Evolutionary conservation across 2,888 invertebrate species (phyloP).

Genomic region (Perizoma affinitatum): DNA sequence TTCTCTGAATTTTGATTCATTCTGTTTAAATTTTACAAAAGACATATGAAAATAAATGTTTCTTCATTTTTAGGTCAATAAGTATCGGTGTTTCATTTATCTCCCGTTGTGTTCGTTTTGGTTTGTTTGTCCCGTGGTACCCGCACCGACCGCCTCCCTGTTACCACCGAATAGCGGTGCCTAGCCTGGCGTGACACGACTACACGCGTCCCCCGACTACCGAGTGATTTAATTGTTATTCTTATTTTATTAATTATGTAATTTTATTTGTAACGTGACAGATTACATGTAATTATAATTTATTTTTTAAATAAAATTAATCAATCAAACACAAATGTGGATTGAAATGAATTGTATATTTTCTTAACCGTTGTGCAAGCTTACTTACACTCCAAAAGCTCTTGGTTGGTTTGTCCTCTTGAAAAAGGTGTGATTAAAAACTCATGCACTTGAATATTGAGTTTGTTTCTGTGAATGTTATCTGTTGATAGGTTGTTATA

Average conservation of each 20-base stretch:
- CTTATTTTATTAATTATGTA: conserved; percentile 41
- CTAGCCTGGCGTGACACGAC: neutral
- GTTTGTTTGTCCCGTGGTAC: conserved; percentile 5
- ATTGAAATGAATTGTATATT: conserved; percentile 38
- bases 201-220: conserved; percentile 31
- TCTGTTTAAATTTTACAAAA: conserved; percentile 86
- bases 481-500: conserved; percentile 23
- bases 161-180: neutral
- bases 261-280: conserved; percentile 41
- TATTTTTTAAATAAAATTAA: conserved; percentile 40
- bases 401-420: neutral
- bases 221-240: conserved; percentile 41
- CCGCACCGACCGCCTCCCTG: conserved; percentile 2
- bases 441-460: conserved; percentile 16
- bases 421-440: conserved; percentile 10
- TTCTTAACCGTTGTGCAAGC: conserved; percentile 28
- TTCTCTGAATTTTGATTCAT: conserved; percentile 79
- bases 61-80: conserved; percentile 89
- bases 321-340: conserved; percentile 31
- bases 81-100: conserved; percentile 82
- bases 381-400: neutral
- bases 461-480: conserved; percentile 23
- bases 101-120: conserved; percentile 40
- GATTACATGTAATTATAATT: conserved; percentile 42
- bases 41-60: conserved; percentile 89